phyloP scores from a whole-genome alignment of 2,888 invertebrate genomes.

The Epinotia nisella region DNA sequence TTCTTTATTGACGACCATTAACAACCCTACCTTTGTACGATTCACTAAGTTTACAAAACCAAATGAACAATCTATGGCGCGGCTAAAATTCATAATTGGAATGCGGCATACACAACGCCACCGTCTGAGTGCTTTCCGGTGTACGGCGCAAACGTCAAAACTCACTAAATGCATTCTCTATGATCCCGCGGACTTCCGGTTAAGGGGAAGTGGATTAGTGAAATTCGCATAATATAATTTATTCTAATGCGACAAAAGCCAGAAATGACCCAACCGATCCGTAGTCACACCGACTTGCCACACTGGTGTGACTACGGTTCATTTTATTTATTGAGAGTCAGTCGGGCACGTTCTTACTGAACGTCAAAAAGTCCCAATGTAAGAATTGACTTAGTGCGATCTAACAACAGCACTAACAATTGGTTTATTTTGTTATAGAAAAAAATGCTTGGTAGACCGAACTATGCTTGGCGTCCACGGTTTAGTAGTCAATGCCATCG shows the following conservation, averaged over 20 bases:
- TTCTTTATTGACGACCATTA: no score
- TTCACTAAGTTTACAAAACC: no score
- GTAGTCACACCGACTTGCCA: no score
- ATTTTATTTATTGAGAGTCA: no score
- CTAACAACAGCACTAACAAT: no score
- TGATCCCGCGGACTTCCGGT: conserved; percentile 23
- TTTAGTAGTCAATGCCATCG: no score
- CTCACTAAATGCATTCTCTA: conserved; percentile 37
- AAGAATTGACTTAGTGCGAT: no score
- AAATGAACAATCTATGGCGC: background rate
- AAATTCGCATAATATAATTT: background rate
- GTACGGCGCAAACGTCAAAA: conserved; percentile 43
- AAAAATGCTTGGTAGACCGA: background rate
- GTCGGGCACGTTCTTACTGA: background rate
- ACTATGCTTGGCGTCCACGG: background rate
- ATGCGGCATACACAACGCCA: conserved; percentile 5
- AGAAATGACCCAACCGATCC: no score
- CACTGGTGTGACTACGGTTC: no score
- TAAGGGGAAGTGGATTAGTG: conserved; percentile 15
- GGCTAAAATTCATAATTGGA: conserved; percentile 35
- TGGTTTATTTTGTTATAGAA: no score
- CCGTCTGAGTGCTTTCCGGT: conserved; percentile 46
- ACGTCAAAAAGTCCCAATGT: background rate
- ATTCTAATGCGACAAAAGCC: no score
- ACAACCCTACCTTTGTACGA: no score